Percentiles rank a stretch among this genome's conserved stretches.
phyloP scores from a whole-genome alignment of 2,888 invertebrate genomes.

The Tinea trinotella region DNA sequence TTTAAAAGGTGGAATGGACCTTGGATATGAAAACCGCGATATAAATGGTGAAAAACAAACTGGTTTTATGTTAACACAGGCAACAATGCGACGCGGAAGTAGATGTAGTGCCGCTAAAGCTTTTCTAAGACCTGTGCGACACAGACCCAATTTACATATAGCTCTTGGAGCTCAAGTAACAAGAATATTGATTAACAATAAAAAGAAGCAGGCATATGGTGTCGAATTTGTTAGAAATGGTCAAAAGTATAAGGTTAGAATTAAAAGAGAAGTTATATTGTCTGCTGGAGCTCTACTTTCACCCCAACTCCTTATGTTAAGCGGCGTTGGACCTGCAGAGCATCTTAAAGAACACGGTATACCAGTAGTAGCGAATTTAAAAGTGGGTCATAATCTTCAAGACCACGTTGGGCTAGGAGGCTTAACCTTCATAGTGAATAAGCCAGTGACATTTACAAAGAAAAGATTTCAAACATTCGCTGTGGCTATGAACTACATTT shows the following conservation, averaged over 20 bases:
- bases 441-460: conserved; percentile 84
- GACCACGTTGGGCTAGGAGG: conserved; percentile 92
- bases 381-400: conserved; percentile 88
- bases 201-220: conserved; percentile 81
- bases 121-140: conserved; percentile 85
- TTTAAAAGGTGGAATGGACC: conserved; percentile 83
- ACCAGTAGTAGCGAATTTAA: conserved; percentile 80
- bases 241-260: conserved; percentile 75
- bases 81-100: conserved; percentile 86
- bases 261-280: conserved; percentile 85
- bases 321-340: conserved; percentile 87
- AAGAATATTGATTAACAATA: conserved; percentile 77
- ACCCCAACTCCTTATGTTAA: conserved; percentile 92
- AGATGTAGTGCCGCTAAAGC: conserved; percentile 92
- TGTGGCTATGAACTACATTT: conserved; percentile 85
- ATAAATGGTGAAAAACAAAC: conserved; percentile 87
- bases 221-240: conserved; percentile 81
- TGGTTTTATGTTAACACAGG: conserved; percentile 90
- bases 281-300: conserved; percentile 91
- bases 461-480: conserved; percentile 82
- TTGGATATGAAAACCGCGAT: conserved; percentile 86
- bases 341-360: conserved; percentile 81
- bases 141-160: conserved; percentile 83
- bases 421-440: conserved; percentile 85
- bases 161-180: conserved; percentile 83